phyloP scores from a whole-genome alignment of 2,797 vertebrate species.

The Fistularia commersonii region DNA sequence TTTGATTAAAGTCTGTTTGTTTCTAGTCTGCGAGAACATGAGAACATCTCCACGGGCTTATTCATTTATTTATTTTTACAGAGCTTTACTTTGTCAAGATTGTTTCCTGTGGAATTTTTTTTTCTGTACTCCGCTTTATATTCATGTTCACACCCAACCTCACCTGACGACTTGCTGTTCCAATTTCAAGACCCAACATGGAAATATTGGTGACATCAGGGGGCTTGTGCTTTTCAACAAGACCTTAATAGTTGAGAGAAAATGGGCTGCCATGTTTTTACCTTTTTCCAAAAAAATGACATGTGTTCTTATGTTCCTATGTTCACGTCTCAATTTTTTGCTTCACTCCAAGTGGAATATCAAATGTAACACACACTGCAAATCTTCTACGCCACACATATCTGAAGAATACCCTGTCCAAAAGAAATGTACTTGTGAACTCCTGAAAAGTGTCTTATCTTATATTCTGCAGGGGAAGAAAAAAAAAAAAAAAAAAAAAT shows the following conservation, averaged over 20 bases:
- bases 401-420: too few species aligned
- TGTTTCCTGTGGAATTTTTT: conserved; percentile 25
- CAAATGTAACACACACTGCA: too few species aligned
- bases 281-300: too few species aligned
- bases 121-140: conserved; percentile 24
- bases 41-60: conserved; percentile 17
- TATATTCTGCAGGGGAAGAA: too few species aligned
- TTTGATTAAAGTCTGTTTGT: conserved; percentile 52
- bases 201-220: not conserved
- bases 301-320: too few species aligned
- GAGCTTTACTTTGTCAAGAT: conserved; percentile 39
- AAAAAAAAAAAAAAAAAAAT: too few species aligned
- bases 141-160: conserved; percentile 29
- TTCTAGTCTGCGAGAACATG: conserved; percentile 13
- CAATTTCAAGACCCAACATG: conserved; percentile 23
- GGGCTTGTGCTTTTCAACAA: conserved; percentile 18
- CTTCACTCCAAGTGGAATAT: too few species aligned
- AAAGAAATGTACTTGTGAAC: too few species aligned
- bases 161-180: conserved; percentile 20
- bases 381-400: too few species aligned
- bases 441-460: too few species aligned
- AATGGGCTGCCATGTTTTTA: too few species aligned
- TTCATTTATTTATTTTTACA: conserved; percentile 4
- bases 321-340: too few species aligned
- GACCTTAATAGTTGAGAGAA: not conserved